Base-by-base conservation (phyloP, 2,888 invertebrate genomes). In the Chymomyza caudatula region DNA sequence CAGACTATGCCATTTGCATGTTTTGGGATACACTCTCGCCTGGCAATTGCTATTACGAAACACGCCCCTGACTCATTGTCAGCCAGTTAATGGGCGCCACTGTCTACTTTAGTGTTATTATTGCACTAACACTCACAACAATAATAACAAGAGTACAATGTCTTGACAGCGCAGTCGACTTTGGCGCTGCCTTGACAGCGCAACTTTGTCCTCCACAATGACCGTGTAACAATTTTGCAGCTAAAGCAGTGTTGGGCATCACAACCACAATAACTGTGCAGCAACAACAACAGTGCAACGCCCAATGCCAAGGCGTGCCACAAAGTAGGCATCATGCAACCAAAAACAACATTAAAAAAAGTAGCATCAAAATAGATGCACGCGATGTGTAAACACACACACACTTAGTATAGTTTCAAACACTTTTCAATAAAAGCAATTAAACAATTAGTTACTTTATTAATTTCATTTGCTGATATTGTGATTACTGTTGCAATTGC, bases 221-320 rank as follows among this genome's bases (percentile, higher is more conserved):
- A 72, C 81, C 81, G 81, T 81, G 86, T 86, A 84, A 85, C 86
- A 81, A 81, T 81, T 81, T 81, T 71, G 81, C 84, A 76, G 73
- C 69, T 64, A 62, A 69, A 60, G n/a, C 63, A 52, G 37, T 56
- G 4, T n/a, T 13, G 13, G 13, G 1, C 11, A 2, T 13, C 23
- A 17, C 29, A 54, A 47, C 29, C 8, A 25, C 29, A 29, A n/a
- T n/a, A n/a, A n/a, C n/a, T n/a, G n/a, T n/a, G n/a, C n/a, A n/a
- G 15, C 54, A 54, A 29, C 29, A 54, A 15, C 61, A 65, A 54
- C 54, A 66, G 54, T 22, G 49, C 68, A 74, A n/a, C n/a, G 63
- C 51, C 60, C 73, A 73, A 63, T 65, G 58, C 55, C 65, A 73
- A 82, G 71, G 76, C 78, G 77, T 74, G 70, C 78, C 65, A 75